Base-by-base conservation (phyloP, 2,797 vertebrate genomes). In the Alectoris magna region DNA sequence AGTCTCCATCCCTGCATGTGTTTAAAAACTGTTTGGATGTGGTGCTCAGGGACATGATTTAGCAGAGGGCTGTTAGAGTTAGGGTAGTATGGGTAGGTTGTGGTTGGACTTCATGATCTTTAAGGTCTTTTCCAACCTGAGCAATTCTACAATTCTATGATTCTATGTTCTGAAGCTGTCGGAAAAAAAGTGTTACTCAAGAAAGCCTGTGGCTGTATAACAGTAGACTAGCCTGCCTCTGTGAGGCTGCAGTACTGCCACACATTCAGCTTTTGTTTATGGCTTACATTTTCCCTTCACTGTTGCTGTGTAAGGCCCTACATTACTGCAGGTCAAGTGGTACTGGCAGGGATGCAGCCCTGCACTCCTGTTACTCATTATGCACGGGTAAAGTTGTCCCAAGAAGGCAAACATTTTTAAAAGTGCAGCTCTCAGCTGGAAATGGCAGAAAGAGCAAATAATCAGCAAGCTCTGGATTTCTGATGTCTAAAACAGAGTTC, bases 311-410 rank as follows among this genome's bases (percentile, higher is more conserved):
- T 60, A 9, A 84, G 22, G 31, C 27, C 12, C 21, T 60, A 2
- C 14, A 11, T 60, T 34, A n/a, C 1, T 17, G 22, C 1, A 2
- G 12, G 12, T 4, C 4, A 5, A 31, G 43, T 7, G 31, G 26
- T 69, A 39, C 24, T 48, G n/a, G 8, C 34, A 34, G 23, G 43
- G 18, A 9, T n/a, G 49, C 38, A 38, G 66, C 16, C 36, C 18
- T 1, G 1, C 16, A 23, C 1, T 0, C 29, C 55, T 4, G 8
- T 9, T 19, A 2, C 27, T 31, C 55, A 26, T 58, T 12, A 1
- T 4, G 17, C 68, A 82, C 74, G 10, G 39, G 29, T 5, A 49
- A 58, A 48, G 9, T 18, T 73, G 13, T 60, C 24, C 19, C 48
- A 51, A 76, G 36, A 72, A 83, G 79, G 67, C 27, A 79, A 73